phyloP scores from a whole-genome alignment of 2,888 invertebrate genomes.

The Agrotis segetum region DNA sequence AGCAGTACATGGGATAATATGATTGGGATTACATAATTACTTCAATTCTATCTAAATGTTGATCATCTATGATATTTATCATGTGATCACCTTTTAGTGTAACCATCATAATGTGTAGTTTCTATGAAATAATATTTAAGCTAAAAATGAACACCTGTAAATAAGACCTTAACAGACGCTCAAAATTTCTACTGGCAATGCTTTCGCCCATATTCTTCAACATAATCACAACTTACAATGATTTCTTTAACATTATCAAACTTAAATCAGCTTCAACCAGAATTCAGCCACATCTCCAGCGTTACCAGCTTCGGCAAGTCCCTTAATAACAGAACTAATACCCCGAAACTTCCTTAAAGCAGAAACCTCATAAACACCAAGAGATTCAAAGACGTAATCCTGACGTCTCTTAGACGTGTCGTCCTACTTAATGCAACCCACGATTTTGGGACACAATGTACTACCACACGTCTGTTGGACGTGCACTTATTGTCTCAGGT shows the following conservation, averaged over 20 bases:
- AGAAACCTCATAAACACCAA: conserved; percentile 41
- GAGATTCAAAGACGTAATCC: conserved; percentile 28
- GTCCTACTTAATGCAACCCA: conserved; percentile 30
- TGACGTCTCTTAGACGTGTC: conserved; percentile 13
- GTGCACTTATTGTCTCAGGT: conserved; percentile 66
- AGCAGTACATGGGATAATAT: not conserved
- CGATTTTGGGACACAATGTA: conserved; percentile 56
- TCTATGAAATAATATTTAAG: no score
- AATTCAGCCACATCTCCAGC: no score
- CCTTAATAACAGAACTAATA: conserved; percentile 13
- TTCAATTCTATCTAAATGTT: conserved; percentile 1
- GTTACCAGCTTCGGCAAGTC: no score
- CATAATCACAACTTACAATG: no score
- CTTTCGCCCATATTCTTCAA: no score
- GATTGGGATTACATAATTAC: not conserved
- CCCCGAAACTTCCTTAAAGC: conserved; percentile 13
- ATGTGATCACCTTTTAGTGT: no score
- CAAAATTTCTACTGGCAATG: no score
- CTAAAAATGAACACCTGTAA: no score
- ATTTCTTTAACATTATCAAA: no score
- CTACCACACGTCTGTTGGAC: conserved; percentile 49
- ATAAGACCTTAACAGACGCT: no score
- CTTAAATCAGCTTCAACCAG: no score
- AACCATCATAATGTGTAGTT: no score
- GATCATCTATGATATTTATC: not conserved